Evolutionary conservation across 2,888 invertebrate genomes (phyloP), one percentile per base, ranked within the genome.

Genomic region (Drosophila rubida): DNA sequence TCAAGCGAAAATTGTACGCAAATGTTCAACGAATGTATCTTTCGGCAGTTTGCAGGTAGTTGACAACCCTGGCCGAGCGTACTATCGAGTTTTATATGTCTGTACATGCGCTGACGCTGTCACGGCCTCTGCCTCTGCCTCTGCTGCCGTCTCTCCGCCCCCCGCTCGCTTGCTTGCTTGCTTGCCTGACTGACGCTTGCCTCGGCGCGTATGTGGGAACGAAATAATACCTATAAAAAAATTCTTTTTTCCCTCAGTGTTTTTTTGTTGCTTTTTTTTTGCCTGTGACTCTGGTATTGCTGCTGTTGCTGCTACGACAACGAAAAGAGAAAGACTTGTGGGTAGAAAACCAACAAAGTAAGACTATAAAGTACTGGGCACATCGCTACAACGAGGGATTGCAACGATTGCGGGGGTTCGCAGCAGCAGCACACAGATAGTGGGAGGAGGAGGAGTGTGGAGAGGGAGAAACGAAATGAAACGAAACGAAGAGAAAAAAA

Each of bases 241-340:
- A 57, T 69, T 58, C 41, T 59, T 75, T 73, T 70, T 72, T 64
- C 64, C 71, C 71, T 70, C 51, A 27, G 23, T 66, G 66, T 80
- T 80, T 76, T 55, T 55, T 49, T 69, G 66, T 7, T 35, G 35
- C 35, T 11, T 65, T 19, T 19, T 19, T 69, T 55, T 53, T 64
- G 71, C 69, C 62, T 62, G 74, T 64, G 61, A 58, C 67, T 53
- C 59, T 62, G 63, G 25, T 7, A 37, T 7, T 30, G 23, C 30
- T 30, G 30, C 30, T 30, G 30, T 30, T 11, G 30, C 76, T 68
- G 64, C 74, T 65, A 67, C 78, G 70, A 67, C 79, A 70, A 68
- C 75, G 75, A 88, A 90, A 90, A 89, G 89, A 89, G 90, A 90
- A 90, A 89, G 89, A 89, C 90, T 89, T 89, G 90, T 89, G 89